phyloP scores from a whole-genome alignment of 2,888 invertebrate genomes.

The Drosophila algonquin region DNA sequence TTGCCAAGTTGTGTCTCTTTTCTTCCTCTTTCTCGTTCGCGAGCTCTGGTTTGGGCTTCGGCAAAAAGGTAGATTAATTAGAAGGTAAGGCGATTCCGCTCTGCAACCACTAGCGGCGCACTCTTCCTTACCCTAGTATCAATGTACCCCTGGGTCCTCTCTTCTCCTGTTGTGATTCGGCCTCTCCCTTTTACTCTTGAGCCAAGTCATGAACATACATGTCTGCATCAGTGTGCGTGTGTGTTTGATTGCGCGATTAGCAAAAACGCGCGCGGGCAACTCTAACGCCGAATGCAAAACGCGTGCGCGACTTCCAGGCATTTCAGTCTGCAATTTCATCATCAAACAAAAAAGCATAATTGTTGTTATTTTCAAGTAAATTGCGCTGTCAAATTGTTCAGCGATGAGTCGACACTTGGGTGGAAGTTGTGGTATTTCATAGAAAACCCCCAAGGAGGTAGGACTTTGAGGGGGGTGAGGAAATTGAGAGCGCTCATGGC shows the following conservation, averaged over 20 bases:
- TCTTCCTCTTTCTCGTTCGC: not conserved
- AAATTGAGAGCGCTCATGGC: constrained; percentile 39
- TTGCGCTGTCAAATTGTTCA: constrained; percentile 35
- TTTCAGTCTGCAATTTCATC: constrained; percentile 67
- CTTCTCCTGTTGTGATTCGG: not conserved
- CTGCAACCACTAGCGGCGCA: not conserved
- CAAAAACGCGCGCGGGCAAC: constrained; percentile 36
- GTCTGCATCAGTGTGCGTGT: constrained; percentile 29
- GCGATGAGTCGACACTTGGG: constrained; percentile 16
- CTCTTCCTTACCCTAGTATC: not conserved
- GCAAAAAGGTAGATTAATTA: constrained; percentile 17
- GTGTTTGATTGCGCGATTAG: constrained; percentile 70
- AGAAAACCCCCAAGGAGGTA: not conserved
- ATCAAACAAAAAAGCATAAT: constrained; percentile 33
- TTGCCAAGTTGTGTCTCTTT: constrained; percentile 6
- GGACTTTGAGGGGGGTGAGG: constrained; percentile 7
- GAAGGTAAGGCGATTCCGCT: not conserved
- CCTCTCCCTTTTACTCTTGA: not conserved
- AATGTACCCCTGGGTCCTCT: not conserved
- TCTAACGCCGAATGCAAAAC: constrained; percentile 66
- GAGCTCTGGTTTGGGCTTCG: not conserved
- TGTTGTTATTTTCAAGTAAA: constrained; percentile 42
- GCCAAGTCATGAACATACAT: constrained; percentile 30
- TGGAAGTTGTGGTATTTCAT: not conserved
- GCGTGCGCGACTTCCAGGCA: constrained; percentile 68